Evolutionary conservation across 2,888 invertebrate species (phyloP).

Genomic region (Drosophila pullipes): DNA sequence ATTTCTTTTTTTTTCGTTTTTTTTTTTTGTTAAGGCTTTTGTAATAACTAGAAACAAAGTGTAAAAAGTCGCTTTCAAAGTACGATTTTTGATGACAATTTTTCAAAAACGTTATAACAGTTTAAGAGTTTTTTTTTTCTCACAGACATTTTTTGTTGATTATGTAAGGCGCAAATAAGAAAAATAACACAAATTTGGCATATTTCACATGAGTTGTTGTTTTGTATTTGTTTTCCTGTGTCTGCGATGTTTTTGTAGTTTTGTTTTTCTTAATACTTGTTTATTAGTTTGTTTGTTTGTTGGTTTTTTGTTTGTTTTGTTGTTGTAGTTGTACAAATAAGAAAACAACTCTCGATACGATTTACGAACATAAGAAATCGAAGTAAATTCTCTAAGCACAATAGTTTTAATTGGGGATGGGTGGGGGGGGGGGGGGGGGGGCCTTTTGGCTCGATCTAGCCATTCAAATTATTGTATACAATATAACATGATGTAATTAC

Average conservation of each 20-base stretch:
- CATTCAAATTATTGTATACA: constrained; percentile 37
- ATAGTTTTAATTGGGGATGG: not conserved
- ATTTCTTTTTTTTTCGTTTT: constrained; percentile 52
- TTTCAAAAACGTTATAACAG: constrained; percentile 50
- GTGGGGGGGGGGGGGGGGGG: not conserved
- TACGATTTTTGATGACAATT: constrained; percentile 12
- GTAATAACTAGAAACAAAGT: constrained; percentile 58
- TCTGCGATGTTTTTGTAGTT: constrained; percentile 26
- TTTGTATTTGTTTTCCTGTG: constrained; percentile 13
- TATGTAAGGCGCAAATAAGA: constrained; percentile 44
- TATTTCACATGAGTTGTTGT: constrained; percentile 28
- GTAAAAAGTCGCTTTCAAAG: constrained; percentile 41
- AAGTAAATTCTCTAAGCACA: constrained; percentile 58
- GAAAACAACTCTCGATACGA: constrained; percentile 17
- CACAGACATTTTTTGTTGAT: constrained; percentile 20
- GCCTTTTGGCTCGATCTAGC: constrained; percentile 1
- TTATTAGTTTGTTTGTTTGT: constrained; percentile 13
- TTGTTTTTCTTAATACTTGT: constrained; percentile 47
- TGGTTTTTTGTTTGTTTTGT: constrained; percentile 17
- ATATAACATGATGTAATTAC: constrained; percentile 46
- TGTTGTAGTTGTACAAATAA: constrained; percentile 22
- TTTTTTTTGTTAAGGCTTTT: constrained; percentile 47
- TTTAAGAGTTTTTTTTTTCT: constrained; percentile 38
- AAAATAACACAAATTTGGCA: constrained; percentile 52
- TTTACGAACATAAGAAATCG: constrained; percentile 33